Base-by-base conservation (phyloP, 2,888 invertebrate genomes). In the Drosophila mimetica region DNA sequence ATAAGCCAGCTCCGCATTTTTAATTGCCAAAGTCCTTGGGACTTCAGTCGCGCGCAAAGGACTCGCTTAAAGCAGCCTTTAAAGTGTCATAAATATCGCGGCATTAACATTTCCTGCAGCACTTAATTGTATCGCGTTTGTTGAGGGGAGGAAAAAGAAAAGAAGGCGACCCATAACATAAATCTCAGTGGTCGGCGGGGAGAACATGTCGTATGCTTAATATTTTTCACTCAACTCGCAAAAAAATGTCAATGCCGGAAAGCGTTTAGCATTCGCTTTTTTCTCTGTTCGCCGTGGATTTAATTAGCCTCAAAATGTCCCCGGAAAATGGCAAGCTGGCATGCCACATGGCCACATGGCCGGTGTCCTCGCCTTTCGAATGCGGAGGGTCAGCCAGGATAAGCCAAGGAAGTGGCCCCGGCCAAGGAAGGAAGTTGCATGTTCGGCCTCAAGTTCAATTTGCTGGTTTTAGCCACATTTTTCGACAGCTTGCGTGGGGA, bases 181-280 rank as follows among this genome's bases (percentile, higher is more conserved):
- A 71, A 63, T 71, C 63, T 64, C 32, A 39, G 20, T 11, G 34
- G 34, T 63, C 18, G 20, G 58, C 42, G 47, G 53, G 74, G 64
- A 41, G 59, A 32, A 76, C 80, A 59, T 52, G 73, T 76, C 85
- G 85, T 85, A 80, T 80, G 80, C 85, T 76, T 82, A 82, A 79
- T 80, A 79, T 75, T 73, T 77, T 64, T 48, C 52, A 36, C 42
- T 48, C 41, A 20, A 16, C 41, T 30, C 13, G 42, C 46, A 20
- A 55, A 75, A 69, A 85, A 85, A 85, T 86, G 81, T 80, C 81
- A 86, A 76, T 86, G 84, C 82, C 86, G 82, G 82, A 86, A 86
- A 76, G 57, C 78, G 82, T 76, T 86, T 82, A 86, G 81, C 86
- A 82, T 86, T 76, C 32, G 53, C n/a, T 53, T 70, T 66, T 46